phyloP scores from a whole-genome alignment of 2,113 vertebrate genomes.

The Stercorarius parasiticus region DNA sequence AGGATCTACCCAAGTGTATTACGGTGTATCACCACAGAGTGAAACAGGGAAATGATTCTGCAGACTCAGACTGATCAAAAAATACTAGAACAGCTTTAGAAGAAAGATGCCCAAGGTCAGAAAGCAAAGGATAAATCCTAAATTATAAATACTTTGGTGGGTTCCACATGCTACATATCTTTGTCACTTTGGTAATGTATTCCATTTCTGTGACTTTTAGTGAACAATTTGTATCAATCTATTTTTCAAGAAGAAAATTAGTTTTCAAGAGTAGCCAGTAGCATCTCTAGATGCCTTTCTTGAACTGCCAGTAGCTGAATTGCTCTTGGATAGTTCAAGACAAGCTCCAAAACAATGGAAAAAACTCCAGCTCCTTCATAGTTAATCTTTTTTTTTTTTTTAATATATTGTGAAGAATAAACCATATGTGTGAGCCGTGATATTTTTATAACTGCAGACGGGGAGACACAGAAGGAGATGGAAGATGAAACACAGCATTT shows the following conservation, averaged over 20 bases:
- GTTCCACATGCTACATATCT: neutral
- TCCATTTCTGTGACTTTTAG: neutral
- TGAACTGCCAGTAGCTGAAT: neutral
- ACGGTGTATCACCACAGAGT: neutral
- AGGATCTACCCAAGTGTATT: neutral
- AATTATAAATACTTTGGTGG: neutral
- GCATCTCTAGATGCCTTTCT: neutral
- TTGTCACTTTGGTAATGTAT: neutral
- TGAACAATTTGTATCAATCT: neutral
- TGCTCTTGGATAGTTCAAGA: neutral
- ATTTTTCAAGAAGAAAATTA: neutral
- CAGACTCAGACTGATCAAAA: neutral
- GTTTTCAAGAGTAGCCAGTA: neutral
- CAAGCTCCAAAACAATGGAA: neutral
- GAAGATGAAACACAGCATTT: neutral
- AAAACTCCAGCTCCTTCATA: neutral
- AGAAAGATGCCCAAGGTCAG: neutral
- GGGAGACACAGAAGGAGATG: neutral
- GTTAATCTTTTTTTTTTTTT: neutral
- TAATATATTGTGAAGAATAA: neutral
- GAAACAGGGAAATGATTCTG: neutral
- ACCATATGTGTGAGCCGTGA: neutral
- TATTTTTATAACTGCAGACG: neutral
- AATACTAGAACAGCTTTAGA: neutral
- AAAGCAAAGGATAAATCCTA: neutral